These are phyloP conservation scores for Agrochola litura DNA, from an alignment of 2,888 invertebrate genomes.

Conservation along the genomic window DNA sequence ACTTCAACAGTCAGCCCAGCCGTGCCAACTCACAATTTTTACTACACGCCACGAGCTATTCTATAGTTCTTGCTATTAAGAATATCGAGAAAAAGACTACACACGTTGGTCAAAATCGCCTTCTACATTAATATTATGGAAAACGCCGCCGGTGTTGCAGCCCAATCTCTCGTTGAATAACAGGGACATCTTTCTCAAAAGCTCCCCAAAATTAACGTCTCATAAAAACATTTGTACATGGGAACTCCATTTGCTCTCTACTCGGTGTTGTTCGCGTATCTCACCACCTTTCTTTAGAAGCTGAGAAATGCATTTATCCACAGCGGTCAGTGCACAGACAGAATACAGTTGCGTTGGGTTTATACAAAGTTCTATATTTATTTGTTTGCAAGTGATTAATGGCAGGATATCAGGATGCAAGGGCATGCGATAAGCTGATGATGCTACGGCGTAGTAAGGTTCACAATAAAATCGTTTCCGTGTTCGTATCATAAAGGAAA, in stretches of 20 bases:
- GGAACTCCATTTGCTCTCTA: conserved; percentile 26
- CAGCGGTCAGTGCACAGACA: conserved; percentile 30
- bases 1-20: neutral
- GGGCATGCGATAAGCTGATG: conserved; percentile 44
- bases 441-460: conserved; percentile 10
- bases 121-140: too few species aligned
- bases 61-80: neutral
- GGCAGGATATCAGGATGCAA: conserved; percentile 44
- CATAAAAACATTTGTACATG: neutral
- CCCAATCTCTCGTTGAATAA: neutral
- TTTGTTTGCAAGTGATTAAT: conserved; percentile 40
- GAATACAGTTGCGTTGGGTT: conserved; percentile 15
- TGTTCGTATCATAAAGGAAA: conserved; percentile 40
- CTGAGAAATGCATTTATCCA: conserved; percentile 43
- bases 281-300: conserved; percentile 17
- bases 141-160: too few species aligned
- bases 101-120: neutral
- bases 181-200: too few species aligned
- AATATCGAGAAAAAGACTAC: too few species aligned
- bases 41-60: neutral
- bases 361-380: conserved; percentile 13
- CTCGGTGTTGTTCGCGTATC: conserved; percentile 18
- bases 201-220: neutral
- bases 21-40: neutral
- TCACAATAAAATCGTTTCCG: conserved; percentile 47